These are phyloP conservation scores for Buceros bicornis DNA, from an alignment of 2,797 vertebrate genomes.

Conservation along the genomic window DNA sequence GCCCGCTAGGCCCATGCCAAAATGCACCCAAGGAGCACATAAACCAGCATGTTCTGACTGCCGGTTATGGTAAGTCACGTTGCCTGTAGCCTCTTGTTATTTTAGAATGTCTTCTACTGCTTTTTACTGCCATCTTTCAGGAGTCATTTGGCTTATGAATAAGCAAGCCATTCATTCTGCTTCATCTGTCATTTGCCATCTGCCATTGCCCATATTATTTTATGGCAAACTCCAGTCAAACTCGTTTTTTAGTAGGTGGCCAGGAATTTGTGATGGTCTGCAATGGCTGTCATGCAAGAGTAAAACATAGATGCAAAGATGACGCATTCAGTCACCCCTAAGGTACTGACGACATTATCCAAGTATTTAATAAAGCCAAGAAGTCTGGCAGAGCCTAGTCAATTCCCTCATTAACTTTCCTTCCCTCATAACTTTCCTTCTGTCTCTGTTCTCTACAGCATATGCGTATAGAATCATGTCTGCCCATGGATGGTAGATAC, in stretches of 20 bases:
- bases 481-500: neutral
- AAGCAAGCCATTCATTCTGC: neutral
- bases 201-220: neutral
- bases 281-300: neutral
- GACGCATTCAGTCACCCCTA: neutral
- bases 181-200: neutral
- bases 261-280: neutral
- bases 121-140: conserved; percentile 14
- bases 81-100: neutral
- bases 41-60: neutral
- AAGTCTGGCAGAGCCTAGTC: neutral
- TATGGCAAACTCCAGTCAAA: neutral
- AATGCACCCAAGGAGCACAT: neutral
- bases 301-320: neutral
- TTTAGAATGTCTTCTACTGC: neutral
- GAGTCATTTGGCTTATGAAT: neutral
- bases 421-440: neutral
- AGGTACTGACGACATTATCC: neutral
- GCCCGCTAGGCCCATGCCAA: neutral
- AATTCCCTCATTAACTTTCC: neutral
- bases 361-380: neutral
- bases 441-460: neutral
- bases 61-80: neutral
- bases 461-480: accelerated
- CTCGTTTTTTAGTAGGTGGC: neutral